Evolutionary conservation across 2,113 vertebrate species (phyloP).

Genomic region (Mystacornis crossleyi): DNA sequence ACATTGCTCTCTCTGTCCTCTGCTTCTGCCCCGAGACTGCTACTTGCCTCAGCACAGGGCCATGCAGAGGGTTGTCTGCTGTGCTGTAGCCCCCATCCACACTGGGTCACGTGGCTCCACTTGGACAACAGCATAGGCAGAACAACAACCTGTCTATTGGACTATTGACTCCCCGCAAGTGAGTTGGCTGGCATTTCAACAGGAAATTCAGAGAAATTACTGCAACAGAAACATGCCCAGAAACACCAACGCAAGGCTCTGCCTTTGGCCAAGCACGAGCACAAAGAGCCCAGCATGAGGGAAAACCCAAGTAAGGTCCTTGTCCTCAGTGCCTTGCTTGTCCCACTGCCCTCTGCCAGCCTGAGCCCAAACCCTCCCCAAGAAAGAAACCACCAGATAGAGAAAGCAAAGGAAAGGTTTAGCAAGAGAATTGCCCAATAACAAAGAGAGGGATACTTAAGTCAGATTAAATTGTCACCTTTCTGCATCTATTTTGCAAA

Average conservation of each 20-base stretch:
- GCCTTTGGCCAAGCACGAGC: background rate
- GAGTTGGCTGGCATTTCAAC: slow-evolving; percentile 19
- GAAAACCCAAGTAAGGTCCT: background rate
- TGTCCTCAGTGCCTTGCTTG: background rate
- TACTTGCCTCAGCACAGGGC: background rate
- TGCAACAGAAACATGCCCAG: background rate
- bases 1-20: rapidly evolving
- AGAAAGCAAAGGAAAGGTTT: background rate
- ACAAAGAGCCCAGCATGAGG: background rate
- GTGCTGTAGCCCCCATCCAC: background rate
- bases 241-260: background rate
- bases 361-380: background rate
- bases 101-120: background rate
- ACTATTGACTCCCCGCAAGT: background rate
- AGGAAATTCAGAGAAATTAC: background rate
- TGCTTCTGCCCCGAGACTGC: background rate
- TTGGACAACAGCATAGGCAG: background rate
- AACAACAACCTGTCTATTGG: background rate
- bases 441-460: background rate
- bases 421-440: background rate
- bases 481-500: background rate
- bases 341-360: background rate
- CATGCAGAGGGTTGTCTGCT: rapidly evolving
- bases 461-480: background rate
- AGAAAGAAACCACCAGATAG: background rate